Evolutionary conservation across 2,888 invertebrate species (phyloP).

Genomic region (Seira musarum): DNA sequence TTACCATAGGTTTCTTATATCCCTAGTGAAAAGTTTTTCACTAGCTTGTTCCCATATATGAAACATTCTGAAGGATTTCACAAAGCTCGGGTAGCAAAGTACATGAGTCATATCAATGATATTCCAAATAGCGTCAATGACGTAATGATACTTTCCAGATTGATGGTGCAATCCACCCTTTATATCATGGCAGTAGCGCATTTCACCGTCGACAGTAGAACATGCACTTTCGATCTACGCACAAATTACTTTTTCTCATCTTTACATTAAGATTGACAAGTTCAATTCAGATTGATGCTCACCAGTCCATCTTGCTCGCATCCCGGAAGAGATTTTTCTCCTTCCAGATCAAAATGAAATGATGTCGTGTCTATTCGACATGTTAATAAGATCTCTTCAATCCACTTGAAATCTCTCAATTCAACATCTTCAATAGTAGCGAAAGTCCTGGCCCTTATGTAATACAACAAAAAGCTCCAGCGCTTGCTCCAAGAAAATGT

Average conservation of each 20-base stretch:
- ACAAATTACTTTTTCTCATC: not conserved
- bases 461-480: slow-evolving; percentile 70
- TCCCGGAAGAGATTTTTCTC: not conserved
- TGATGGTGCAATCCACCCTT: slow-evolving; percentile 29
- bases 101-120: slow-evolving; percentile 59
- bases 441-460: slow-evolving; percentile 57
- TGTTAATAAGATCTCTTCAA: slow-evolving; percentile 50
- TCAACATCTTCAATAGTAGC: slow-evolving; percentile 50
- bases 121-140: slow-evolving; percentile 62
- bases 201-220: not conserved
- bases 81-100: slow-evolving; percentile 54
- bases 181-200: slow-evolving; percentile 32
- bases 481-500: slow-evolving; percentile 60
- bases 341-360: slow-evolving; percentile 18
- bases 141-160: slow-evolving; percentile 53
- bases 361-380: slow-evolving; percentile 37
- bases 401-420: slow-evolving; percentile 54
- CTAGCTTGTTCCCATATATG: slow-evolving; percentile 63
- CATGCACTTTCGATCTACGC: slow-evolving; percentile 40
- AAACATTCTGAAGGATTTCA: slow-evolving; percentile 52
- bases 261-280: not conserved
- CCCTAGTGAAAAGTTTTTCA: slow-evolving; percentile 63
- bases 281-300: not conserved
- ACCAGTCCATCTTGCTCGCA: slow-evolving; percentile 49
- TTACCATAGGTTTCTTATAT: slow-evolving; percentile 61